phyloP scores from a whole-genome alignment of 2,797 vertebrate species.

The Coluber constrictor region DNA sequence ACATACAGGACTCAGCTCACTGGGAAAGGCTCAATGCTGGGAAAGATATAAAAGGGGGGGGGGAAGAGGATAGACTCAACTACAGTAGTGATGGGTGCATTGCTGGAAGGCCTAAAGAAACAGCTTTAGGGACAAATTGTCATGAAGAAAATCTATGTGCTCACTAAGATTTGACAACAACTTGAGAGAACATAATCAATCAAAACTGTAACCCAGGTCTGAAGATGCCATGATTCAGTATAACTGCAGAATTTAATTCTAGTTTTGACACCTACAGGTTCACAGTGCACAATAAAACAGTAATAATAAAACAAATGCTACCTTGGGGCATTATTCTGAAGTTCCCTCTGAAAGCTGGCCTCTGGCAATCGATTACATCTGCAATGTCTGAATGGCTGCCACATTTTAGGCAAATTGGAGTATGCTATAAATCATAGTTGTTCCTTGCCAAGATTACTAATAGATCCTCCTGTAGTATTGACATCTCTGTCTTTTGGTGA shows the following conservation, averaged over 20 bases:
- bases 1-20: background rate
- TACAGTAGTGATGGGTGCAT: background rate
- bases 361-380: background rate
- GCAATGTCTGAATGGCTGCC: background rate
- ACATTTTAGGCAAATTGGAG: background rate
- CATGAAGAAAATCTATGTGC: background rate
- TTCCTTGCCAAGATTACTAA: background rate
- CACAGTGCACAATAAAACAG: background rate
- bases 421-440: background rate
- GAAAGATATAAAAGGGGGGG: background rate
- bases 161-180: background rate
- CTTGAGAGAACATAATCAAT: background rate
- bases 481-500: background rate
- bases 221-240: background rate
- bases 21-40: background rate
- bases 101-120: background rate
- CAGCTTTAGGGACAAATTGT: background rate
- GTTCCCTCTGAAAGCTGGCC: background rate
- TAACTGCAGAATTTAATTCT: background rate
- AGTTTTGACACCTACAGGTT: background rate
- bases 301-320: background rate
- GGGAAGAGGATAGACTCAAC: background rate
- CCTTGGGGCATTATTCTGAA: background rate
- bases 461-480: background rate
- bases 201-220: background rate